Base-by-base conservation (phyloP, 2,113 vertebrate genomes). In the Halcyon malimbica region DNA sequence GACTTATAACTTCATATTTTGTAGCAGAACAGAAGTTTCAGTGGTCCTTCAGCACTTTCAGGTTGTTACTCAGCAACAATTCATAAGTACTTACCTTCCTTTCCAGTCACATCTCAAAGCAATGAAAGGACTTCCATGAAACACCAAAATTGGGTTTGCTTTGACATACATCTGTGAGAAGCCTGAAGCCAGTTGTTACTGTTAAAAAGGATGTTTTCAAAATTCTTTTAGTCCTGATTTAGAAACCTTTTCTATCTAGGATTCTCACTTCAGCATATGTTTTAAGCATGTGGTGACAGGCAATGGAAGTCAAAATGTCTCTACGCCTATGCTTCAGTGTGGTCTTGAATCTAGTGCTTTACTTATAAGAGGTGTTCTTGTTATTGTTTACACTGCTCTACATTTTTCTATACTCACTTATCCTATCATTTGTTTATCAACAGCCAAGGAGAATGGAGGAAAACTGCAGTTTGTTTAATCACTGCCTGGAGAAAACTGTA, bases 401-500 rank as follows among this genome's bases (percentile, higher is more conserved):
- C n/a, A 53, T 84, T 82, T 78, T 84, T 79, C 33, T 57, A 0
- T 51, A 21, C 56, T 83, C 13, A 18, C 19, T 94, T 87, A 54
- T 10, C 46, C 60, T 85, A 56, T 64, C 79, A 71, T 64, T 88
- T 95, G 31, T 92, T 96, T 94, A 68, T 92, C 91, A 89, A 42
- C 56, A 93, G 78, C 50, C 82, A 75, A 83, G 42, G 41, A 86
- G 71, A 94, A 71, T 68, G 53, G 41, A 86, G 64, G 50, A 73
- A 87, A 93, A 51, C 60, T 90, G 42, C 26, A 56, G 76, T 75
- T 94, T 93, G 42, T 85, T 96, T 96, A 93, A 94, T 92, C 85
- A n/a, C 71, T 89, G 93, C 87, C 88, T 89, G 82, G 92, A 96
- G 94, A 94, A 95, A 97, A 90, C 60, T 94, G 54, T 92, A 95